These are phyloP conservation scores for Camponotus vicinus DNA, from an alignment of 1,140 invertebrate genomes.

Conservation along the genomic window DNA sequence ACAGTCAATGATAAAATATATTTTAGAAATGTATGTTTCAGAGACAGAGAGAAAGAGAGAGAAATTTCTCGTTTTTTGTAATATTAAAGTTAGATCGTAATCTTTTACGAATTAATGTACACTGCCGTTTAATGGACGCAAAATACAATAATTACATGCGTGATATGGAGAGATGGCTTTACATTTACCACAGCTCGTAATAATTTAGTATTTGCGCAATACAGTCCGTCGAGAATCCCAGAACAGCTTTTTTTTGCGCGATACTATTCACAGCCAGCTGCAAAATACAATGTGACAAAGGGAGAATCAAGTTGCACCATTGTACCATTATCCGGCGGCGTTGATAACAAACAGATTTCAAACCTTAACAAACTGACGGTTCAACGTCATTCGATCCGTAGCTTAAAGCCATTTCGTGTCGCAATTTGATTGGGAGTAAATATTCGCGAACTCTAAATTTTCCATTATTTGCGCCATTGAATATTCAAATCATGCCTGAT, in stretches of 20 bases:
- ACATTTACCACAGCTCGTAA: constrained; percentile 14
- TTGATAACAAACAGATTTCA: constrained; percentile 56
- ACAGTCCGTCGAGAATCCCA: not conserved
- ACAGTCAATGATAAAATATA: constrained; percentile 16
- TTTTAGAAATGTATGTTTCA: not conserved
- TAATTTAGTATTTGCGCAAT: constrained; percentile 48
- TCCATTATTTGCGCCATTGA: not conserved
- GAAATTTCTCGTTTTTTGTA: not conserved
- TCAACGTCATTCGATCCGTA: constrained; percentile 17
- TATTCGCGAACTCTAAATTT: not conserved
- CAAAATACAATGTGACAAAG: constrained; percentile 40
- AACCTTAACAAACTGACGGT: constrained; percentile 47
- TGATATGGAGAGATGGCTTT: not conserved
- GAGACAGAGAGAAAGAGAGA: not conserved
- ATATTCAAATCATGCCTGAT: not conserved
- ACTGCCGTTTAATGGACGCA: not conserved
- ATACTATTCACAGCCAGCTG: not conserved
- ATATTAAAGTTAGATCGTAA: not conserved
- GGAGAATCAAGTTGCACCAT: constrained; percentile 44
- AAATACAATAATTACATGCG: constrained; percentile 30
- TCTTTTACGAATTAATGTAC: not conserved
- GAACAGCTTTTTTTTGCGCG: constrained; percentile 6
- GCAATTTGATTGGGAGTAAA: constrained; percentile 3
- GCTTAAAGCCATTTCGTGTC: constrained; percentile 24
- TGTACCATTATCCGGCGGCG: constrained; percentile 30